Base-by-base conservation (phyloP, 2,113 vertebrate genomes). In the Lipotes vexillifer region DNA sequence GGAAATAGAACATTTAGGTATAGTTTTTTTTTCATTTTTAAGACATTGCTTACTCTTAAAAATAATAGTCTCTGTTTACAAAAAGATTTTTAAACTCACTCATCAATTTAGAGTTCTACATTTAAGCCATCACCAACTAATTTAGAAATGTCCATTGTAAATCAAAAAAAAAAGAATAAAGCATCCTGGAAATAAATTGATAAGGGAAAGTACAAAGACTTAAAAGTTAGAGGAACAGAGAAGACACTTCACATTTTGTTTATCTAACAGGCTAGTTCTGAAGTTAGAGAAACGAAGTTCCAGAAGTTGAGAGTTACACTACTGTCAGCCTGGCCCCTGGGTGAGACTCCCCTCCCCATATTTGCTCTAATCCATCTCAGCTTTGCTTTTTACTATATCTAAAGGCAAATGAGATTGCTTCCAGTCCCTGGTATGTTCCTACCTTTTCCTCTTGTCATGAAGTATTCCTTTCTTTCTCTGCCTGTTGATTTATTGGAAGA, bases 91-190 rank as follows among this genome's bases (percentile, higher is more conserved):
- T 74, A 36, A 88, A 75, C 41, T 41, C 27, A 57, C 7, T 63
- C 33, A n/a, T 65, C 25, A 46, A 72, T 55, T 92, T 57, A 36
- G 9, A 66, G 20, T 66, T 88, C 31, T 69, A 33, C 33, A 77
- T 61, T 38, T 77, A 85, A 68, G 33, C 14, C 59, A 61, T 81
- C 38, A 25, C 25, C 65, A 88, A 82, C 18, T 68, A 33, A 74
- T 88, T 49, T 82, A 23, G 20, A 88, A 92, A 66, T 88, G 11
- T 38, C 46, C 20, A 92, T 14, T 55, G 0, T 33, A 95, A 65
- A 82, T 88, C 33, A 82, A 93, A 93, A 52, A 14, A 25, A 68
- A 81, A 52, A 74, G 33, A 88, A 20, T 57, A 38, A 82, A 92
- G 23, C 12, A 6, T 66, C 4, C 33, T 85, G 2, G 25, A 44